Conservation (phyloP, 2,888 invertebrate genomes). For the Drosophila longiperda region DNA sequence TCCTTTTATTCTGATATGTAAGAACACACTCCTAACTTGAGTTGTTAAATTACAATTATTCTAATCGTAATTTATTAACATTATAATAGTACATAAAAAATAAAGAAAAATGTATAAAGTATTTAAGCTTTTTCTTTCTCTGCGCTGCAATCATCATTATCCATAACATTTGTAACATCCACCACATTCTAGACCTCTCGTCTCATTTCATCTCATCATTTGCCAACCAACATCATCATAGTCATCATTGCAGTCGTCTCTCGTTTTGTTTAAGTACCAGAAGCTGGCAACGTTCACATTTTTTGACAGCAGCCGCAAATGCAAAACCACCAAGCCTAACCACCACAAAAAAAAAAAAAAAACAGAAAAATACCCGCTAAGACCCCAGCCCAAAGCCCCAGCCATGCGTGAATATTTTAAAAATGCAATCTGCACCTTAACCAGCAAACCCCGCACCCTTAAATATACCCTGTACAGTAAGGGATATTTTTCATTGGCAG, state of each 20-base stretch:
- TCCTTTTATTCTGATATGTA: not conserved
- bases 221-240: conserved; percentile 27
- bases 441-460: not conserved
- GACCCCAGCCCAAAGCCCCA: conserved; percentile 1
- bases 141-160: conserved; percentile 10
- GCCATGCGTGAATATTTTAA: conserved; percentile 60
- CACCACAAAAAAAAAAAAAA: not conserved
- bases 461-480: conserved; percentile 16
- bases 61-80: not conserved
- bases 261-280: conserved; percentile 62
- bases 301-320: conserved; percentile 59
- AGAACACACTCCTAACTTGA: not conserved
- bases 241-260: conserved; percentile 43
- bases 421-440: conserved; percentile 38
- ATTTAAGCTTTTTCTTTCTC: not conserved
- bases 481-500: not conserved
- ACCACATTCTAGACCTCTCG: conserved; percentile 19
- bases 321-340: conserved; percentile 24
- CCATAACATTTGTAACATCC: not conserved
- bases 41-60: not conserved
- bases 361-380: not conserved
- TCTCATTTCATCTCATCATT: conserved; percentile 42
- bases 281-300: conserved; percentile 48
- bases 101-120: not conserved
- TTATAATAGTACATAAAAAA: not conserved